Conservation (phyloP, 1,140 invertebrate genomes). For the Schmidtea mediterranea region DNA sequence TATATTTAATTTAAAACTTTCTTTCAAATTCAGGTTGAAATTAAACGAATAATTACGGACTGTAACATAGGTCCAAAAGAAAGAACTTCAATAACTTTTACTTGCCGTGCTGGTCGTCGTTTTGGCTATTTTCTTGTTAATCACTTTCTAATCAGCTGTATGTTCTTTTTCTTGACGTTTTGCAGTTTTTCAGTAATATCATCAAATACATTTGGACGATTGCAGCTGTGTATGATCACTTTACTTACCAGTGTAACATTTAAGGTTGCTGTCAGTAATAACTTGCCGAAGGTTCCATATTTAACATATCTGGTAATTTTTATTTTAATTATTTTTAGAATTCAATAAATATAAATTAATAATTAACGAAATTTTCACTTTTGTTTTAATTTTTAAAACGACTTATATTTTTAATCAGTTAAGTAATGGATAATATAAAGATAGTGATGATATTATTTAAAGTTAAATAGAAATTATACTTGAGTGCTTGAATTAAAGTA, state of each 20-base stretch:
- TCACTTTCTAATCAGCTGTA: not conserved
- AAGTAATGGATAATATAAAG: too few species aligned
- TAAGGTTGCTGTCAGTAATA: conserved; percentile 9
- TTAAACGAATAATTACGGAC: not conserved
- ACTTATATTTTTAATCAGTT: too few species aligned
- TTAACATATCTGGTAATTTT: conserved; percentile 9
- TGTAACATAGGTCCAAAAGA: not conserved
- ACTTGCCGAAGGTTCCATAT: conserved; percentile 9
- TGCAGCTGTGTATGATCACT: conserved; percentile 9
- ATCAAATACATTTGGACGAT: conserved; percentile 7
- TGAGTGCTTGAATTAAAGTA: too few species aligned
- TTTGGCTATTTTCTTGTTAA: not conserved
- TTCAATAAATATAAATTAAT: too few species aligned
- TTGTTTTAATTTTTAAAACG: too few species aligned
- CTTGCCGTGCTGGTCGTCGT: not conserved
- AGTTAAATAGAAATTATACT: too few species aligned
- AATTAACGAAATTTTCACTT: too few species aligned
- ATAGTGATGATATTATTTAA: too few species aligned
- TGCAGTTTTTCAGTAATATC: not conserved
- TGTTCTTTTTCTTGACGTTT: not conserved
- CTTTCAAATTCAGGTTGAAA: not conserved
- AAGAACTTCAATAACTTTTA: not conserved
- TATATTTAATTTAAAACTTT: too few species aligned
- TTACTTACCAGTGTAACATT: conserved; percentile 10
- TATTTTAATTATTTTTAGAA: too few species aligned